Evolutionary conservation across 1,140 invertebrate genomes (phyloP), one percentile per base, ranked within the genome.

Genomic region (Scaptomyza pallida): DNA sequence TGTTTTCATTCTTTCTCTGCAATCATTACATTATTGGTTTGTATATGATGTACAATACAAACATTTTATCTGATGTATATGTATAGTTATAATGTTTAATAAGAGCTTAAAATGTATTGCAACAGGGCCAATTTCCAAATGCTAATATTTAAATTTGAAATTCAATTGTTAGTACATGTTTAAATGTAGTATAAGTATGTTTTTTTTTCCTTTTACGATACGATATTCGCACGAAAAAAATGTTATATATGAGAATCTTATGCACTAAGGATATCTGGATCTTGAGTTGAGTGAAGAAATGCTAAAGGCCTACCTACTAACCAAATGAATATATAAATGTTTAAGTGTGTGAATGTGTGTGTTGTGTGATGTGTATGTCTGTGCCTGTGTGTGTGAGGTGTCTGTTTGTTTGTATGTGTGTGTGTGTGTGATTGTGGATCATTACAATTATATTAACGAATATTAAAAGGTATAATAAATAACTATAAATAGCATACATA

Each of bases 401-500:
- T 60, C 15, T 37, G 54, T 15, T 1, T 37, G 44, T 9, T 3
- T 54, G 23, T 56, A 44, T 54, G 59, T 47, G 33, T 67, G 72
- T 68, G 33, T 62, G 30, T 60, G 21, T 43, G 35, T 55, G 57
- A 56, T 30, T 74, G 26, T 37, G 65, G 65, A 61, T 72, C 55
- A 61, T 76, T 88, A 85, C 47, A 86, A 85, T 88, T 85, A 85
- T 61, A 85, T 85, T 85, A 88, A 85, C 81, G 73, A 30, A 77
- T 83, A 82, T 85, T 86, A 85, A 77, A 76, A 77, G 65, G 48
- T 85, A 88, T 75, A 88, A 88, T 88, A 88, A 88, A 88, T 88
- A 88, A 88, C 82, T 88, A 88, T 72, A 82, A 82, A 67, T 88
- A 85, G 82, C 81, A 75, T 76, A 68, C 61, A 80, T 72, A 72